These are phyloP conservation scores for Glossosoma conforme DNA, from an alignment of 1,140 invertebrate species.

Conservation along the genomic window DNA sequence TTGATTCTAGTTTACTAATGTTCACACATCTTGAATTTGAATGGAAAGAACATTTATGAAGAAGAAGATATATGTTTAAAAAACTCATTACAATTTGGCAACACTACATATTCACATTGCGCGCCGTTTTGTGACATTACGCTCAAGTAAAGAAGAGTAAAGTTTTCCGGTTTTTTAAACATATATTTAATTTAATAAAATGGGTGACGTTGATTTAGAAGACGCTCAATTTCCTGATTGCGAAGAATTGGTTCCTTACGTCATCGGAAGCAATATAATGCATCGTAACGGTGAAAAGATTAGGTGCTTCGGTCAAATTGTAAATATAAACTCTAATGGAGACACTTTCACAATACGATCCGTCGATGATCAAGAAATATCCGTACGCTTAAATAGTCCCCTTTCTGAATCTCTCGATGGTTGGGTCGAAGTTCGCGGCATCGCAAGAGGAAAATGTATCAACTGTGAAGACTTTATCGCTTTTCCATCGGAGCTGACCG, in stretches of 20 bases:
- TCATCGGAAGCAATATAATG: constrained; percentile 41
- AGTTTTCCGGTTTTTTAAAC: no score
- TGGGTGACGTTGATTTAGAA: constrained; percentile 45
- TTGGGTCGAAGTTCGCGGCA: constrained; percentile 46
- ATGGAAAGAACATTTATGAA: no score
- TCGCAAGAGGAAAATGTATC: constrained; percentile 43
- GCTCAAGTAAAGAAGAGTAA: no score
- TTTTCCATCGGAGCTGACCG: constrained; percentile 39
- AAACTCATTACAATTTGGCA: no score
- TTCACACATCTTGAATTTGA: no score
- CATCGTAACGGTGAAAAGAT: constrained; percentile 46
- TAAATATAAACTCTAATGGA: constrained; percentile 38
- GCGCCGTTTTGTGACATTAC: no score
- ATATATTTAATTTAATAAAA: constrained; percentile 22
- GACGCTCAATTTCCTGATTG: constrained; percentile 45
- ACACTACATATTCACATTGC: no score
- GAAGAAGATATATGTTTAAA: no score
- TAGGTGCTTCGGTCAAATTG: constrained; percentile 44
- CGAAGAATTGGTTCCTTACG: constrained; percentile 45
- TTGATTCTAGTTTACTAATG: no score
- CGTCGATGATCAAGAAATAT: constrained; percentile 44
- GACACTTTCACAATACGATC: constrained; percentile 43
- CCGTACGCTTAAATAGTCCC: constrained; percentile 39
- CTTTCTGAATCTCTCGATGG: constrained; percentile 42
- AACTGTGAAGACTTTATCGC: constrained; percentile 46